Evolutionary conservation across 2,888 invertebrate genomes (phyloP).

Genomic region (Hirtodrosophila duncani): DNA sequence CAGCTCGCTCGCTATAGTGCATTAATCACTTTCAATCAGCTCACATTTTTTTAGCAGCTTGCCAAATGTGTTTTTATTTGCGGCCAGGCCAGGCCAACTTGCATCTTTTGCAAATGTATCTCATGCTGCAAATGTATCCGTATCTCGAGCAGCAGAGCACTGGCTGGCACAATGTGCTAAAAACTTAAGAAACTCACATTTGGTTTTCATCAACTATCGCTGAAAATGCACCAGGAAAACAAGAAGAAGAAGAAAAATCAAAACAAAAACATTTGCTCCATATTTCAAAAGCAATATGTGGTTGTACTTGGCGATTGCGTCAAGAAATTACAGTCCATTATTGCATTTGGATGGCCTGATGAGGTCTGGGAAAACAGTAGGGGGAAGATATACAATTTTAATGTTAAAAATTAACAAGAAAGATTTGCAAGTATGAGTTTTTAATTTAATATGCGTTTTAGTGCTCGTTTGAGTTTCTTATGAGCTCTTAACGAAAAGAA

Average conservation of each 20-base stretch:
- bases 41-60: slow-evolving; percentile 6
- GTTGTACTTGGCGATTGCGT: slow-evolving; percentile 6
- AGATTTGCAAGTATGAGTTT: too few species aligned
- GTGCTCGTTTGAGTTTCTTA: too few species aligned
- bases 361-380: too few species aligned
- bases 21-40: slow-evolving; percentile 24
- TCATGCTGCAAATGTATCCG: not conserved
- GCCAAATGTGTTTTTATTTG: slow-evolving; percentile 17
- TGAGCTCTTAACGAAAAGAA: too few species aligned
- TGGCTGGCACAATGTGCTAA: slow-evolving; percentile 8
- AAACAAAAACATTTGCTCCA: slow-evolving; percentile 20
- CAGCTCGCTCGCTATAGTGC: too few species aligned
- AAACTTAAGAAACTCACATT: slow-evolving; percentile 21
- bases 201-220: slow-evolving; percentile 23
- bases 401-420: too few species aligned
- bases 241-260: not conserved
- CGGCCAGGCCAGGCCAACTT: not conserved
- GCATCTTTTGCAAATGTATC: slow-evolving; percentile 10
- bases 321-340: slow-evolving; percentile 8
- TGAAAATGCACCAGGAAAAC: slow-evolving; percentile 8
- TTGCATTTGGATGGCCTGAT: too few species aligned
- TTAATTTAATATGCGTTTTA: too few species aligned
- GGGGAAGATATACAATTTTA: too few species aligned
- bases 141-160: not conserved
- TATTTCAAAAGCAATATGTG: too few species aligned